These are phyloP conservation scores for Phoeniculus purpureus DNA, from an alignment of 2,797 vertebrate genomes.

Conservation along the genomic window DNA sequence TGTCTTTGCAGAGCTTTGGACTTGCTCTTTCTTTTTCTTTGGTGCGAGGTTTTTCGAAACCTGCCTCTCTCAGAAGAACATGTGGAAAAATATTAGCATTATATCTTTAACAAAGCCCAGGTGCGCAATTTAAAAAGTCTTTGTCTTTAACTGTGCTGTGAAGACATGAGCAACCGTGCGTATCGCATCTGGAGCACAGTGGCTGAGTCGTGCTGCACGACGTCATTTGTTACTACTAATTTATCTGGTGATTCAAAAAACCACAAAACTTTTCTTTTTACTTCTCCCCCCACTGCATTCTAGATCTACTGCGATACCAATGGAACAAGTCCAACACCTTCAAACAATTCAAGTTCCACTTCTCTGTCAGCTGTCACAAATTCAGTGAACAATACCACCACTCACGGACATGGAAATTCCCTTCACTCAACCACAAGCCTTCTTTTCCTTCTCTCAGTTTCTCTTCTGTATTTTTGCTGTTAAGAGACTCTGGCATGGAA, in stretches of 20 bases:
- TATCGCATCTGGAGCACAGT: neutral
- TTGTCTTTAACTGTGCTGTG: neutral
- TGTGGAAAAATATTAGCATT: neutral
- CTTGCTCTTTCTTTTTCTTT: neutral
- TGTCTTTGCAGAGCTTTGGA: neutral
- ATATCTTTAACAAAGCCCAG: neutral
- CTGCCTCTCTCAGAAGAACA: neutral
- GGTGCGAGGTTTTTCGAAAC: neutral
- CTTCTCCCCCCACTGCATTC: neutral
- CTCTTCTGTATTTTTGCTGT: constrained; percentile 85
- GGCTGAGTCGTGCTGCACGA: neutral
- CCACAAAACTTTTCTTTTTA: neutral
- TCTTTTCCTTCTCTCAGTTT: constrained; percentile 79
- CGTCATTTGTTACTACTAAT: neutral
- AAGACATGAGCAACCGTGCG: neutral
- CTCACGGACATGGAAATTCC: constrained; percentile 72
- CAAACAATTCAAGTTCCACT: constrained; percentile 55
- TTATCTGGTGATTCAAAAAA: neutral
- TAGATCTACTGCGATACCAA: constrained; percentile 69
- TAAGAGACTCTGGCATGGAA: constrained; percentile 81
- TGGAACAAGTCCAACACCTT: constrained; percentile 23
- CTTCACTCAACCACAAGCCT: constrained; percentile 80
- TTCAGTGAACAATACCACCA: constrained; percentile 73
- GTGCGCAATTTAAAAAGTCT: neutral
- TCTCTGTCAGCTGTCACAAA: constrained; percentile 52